Conservation (phyloP, 2,888 invertebrate species). For the Nephrotoma flavescens region DNA sequence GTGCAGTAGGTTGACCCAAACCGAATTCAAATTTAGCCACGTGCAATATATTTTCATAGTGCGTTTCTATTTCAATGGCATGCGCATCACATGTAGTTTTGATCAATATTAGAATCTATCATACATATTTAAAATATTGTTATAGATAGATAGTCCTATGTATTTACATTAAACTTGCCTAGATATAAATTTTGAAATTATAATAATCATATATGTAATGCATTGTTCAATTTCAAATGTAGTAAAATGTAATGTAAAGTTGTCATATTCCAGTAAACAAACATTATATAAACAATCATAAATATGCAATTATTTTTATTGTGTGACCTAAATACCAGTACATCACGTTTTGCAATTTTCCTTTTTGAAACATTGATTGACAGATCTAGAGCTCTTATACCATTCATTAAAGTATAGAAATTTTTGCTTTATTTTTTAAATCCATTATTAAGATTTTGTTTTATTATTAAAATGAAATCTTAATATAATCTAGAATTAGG, state of each 20-base stretch:
- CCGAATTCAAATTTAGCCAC: background rate
- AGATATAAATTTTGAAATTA: no score
- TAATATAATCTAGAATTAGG: no score
- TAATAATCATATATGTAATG: no score
- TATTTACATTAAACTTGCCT: background rate
- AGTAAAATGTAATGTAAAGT: background rate
- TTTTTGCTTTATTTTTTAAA: no score
- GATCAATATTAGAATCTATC: background rate
- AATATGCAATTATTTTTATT: background rate
- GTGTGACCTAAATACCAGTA: background rate
- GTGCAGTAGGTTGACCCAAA: no score
- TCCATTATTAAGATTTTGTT: no score
- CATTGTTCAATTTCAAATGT: background rate
- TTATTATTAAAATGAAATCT: no score
- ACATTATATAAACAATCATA: background rate
- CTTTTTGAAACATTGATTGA: background rate
- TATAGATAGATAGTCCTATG: no score
- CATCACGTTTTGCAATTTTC: background rate
- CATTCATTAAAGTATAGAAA: background rate
- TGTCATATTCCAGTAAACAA: background rate
- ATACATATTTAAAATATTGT: no score
- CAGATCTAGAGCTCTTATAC: background rate
- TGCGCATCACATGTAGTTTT: background rate
- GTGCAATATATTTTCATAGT: background rate
- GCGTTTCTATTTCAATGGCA: background rate